Percentiles rank a stretch among this genome's conserved stretches.
Evolutionary conservation across 2,113 vertebrate genomes (phyloP).

Genomic region (Eleginops maclovinus): DNA sequence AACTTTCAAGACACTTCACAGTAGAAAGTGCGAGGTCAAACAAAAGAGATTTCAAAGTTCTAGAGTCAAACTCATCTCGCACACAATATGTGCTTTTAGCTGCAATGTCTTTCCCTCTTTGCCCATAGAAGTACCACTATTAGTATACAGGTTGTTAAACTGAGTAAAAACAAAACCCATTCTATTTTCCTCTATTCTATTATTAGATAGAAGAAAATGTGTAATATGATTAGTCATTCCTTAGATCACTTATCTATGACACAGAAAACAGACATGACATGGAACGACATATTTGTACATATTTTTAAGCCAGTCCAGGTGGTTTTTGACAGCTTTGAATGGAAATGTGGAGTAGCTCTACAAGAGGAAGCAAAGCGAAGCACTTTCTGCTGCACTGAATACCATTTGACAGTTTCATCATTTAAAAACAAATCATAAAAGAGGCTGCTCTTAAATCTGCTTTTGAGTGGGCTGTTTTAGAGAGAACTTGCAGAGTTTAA

Average conservation of each 20-base stretch:
- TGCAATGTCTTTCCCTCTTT: background rate
- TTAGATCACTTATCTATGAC: background rate
- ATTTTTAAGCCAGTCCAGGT: background rate
- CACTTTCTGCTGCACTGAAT: slow-evolving; percentile 14
- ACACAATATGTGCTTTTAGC: slow-evolving; percentile 1
- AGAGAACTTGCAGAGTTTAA: slow-evolving; percentile 35
- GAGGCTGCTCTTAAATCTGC: slow-evolving; percentile 37
- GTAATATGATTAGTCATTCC: background rate
- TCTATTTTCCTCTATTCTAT: background rate
- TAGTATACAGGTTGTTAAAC: background rate
- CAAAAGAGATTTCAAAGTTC: slow-evolving; percentile 16
- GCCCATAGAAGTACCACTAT: background rate
- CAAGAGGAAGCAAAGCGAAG: slow-evolving; percentile 24
- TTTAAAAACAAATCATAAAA: slow-evolving; percentile 21
- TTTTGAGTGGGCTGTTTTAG: slow-evolving; percentile 16
- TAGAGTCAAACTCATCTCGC: slow-evolving; percentile 5
- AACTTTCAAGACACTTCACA: slow-evolving; percentile 49
- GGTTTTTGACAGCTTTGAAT: slow-evolving; percentile 2
- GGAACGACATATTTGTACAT: background rate
- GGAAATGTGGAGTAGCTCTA: background rate
- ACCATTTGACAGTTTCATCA: slow-evolving; percentile 42
- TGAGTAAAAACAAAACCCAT: background rate
- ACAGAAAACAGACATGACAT: background rate
- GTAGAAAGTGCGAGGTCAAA: slow-evolving; percentile 14
- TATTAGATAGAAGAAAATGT: background rate